Percentiles rank a stretch among this genome's conserved stretches.
Conservation (phyloP, 2,888 invertebrate species). For the Seladonia tumulorum region DNA sequence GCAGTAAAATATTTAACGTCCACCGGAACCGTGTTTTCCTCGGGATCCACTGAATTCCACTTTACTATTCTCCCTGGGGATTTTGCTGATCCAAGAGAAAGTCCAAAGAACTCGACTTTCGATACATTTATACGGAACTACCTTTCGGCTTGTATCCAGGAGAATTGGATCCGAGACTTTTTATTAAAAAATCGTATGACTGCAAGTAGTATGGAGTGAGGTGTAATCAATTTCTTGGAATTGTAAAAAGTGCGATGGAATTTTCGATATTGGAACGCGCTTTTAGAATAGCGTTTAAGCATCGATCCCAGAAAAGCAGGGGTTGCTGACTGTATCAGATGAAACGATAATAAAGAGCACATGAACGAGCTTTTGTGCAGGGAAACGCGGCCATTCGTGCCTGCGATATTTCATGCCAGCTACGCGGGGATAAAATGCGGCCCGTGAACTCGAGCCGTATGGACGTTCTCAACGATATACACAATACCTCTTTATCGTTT, state of each 20-base stretch:
- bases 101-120: constrained; percentile 21
- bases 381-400: constrained; percentile 1
- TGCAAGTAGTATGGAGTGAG: background rate
- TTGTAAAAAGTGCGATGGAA: background rate
- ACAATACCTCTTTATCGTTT: constrained; percentile 39
- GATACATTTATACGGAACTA: constrained; percentile 18
- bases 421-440: constrained; percentile 21
- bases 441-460: constrained; percentile 30
- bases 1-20: constrained; percentile 36
- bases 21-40: background rate
- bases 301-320: background rate
- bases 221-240: background rate
- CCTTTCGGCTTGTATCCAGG: background rate
- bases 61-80: background rate
- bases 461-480: constrained; percentile 7
- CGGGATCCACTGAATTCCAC: background rate
- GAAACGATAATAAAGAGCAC: constrained; percentile 24
- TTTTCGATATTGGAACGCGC: background rate
- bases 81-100: background rate
- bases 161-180: background rate
- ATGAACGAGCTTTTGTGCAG: background rate
- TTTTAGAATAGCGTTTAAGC: background rate
- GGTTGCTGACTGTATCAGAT: background rate
- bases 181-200: background rate
- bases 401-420: constrained; percentile 26